phyloP scores from a whole-genome alignment of 2,888 invertebrate species.

The Amphipyra tragopoginis region DNA sequence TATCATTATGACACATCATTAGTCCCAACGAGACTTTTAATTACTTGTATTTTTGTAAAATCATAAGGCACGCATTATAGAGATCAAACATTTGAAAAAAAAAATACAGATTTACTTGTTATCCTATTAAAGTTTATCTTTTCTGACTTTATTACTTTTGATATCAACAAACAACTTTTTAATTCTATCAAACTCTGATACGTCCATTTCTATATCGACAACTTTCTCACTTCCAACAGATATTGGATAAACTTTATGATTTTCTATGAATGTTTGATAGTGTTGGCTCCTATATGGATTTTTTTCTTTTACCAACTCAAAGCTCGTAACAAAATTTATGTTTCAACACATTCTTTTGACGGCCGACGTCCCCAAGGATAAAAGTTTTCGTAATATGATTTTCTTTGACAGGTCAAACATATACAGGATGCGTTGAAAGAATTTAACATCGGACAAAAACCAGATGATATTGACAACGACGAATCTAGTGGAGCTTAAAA shows the following conservation, averaged over 20 bases:
- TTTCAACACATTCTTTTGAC: slow-evolving; percentile 9
- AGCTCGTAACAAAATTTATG: slow-evolving; percentile 8
- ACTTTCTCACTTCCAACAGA: slow-evolving; percentile 29
- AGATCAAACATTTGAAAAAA: not conserved
- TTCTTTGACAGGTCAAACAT: slow-evolving; percentile 88
- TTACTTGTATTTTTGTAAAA: too few relatives aligned
- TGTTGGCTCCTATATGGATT: slow-evolving; percentile 13
- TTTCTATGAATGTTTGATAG: slow-evolving; percentile 54
- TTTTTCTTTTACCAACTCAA: slow-evolving; percentile 4
- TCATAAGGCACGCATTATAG: not conserved
- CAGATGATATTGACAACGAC: slow-evolving; percentile 69
- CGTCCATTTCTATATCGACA: slow-evolving; percentile 15
- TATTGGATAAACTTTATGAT: slow-evolving; percentile 50
- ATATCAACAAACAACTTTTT: slow-evolving; percentile 36
- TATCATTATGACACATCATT: slow-evolving; percentile 24
- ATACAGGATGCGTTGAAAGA: slow-evolving; percentile 92
- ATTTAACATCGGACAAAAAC: slow-evolving; percentile 89
- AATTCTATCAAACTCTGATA: slow-evolving; percentile 36
- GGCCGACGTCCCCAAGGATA: slow-evolving; percentile 1
- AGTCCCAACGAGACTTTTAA: slow-evolving; percentile 2
- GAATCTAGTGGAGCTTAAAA: slow-evolving; percentile 77
- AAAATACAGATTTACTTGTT: not conserved
- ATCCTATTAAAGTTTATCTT: slow-evolving; percentile 13
- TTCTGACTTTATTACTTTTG: slow-evolving; percentile 12
- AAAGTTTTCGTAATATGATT: slow-evolving; percentile 39